Base-by-base conservation (phyloP, 2,113 vertebrate genomes). In the Microtus oregoni region DNA sequence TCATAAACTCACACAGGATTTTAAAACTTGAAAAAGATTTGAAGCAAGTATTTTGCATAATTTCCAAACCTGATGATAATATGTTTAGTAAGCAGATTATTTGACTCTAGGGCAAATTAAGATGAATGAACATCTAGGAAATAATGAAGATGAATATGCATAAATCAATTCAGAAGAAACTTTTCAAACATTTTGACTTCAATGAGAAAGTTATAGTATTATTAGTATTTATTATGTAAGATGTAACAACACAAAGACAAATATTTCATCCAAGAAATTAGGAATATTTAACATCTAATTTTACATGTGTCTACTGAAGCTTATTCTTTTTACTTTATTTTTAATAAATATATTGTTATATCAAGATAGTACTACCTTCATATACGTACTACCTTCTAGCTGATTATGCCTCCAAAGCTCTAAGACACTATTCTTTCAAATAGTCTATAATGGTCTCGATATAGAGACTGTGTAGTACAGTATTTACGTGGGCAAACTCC, bases 41-140 rank as follows among this genome's bases (percentile, higher is more conserved):
- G 89, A 90, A 67, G 52, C 96, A 96, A 93, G 88, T 91, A 94
- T 85, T 96, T 95, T 94, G n/a, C 38, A 17, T 88, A 93, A 91
- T 85, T 94, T 55, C 47, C 63, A 91, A 91, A 75, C 79, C 95
- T 58, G 95, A 52, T 89, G 89, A 76, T 96, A 94, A 95, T 94
- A 93, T 93, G 81, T 95, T 95, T 82, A 90, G 89, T 94, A 92
- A 94, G 79, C 85, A 81, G 76, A 93, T 96, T 93, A 72, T 52
- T 73, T 95, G 95, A 93, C 38, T 91, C 58, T 61, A 67, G 87
- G n/a, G 90, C 75, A 97, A 97, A 95, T 86, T 85, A 87, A 95
- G 93, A 97, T 93, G 87, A 96, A 97, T 97, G 92, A 97, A 77
- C 61, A 95, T 86, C 68, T 67, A 97, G 58, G 70, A 95, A 95